Percentiles rank a stretch among this genome's conserved stretches.
phyloP scores from a whole-genome alignment of 2,797 vertebrate genomes.

The Tokudaia muenninki region DNA sequence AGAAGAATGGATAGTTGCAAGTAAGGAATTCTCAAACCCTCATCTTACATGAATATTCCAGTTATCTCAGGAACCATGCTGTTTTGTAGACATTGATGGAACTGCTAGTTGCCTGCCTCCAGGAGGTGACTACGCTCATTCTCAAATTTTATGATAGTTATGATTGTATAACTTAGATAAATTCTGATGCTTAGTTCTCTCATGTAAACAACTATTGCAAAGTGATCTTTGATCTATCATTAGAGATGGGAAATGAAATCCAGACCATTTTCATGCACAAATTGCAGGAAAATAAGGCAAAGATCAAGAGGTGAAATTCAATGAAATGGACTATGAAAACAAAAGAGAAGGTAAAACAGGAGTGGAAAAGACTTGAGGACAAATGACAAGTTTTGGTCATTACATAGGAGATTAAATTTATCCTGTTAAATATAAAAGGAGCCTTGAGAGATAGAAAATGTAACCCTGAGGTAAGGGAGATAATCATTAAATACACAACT shows the following conservation, averaged over 20 bases:
- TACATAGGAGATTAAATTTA: constrained; percentile 14
- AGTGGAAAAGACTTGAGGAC: background rate
- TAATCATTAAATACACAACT: background rate
- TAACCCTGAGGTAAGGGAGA: background rate
- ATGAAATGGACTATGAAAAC: background rate
- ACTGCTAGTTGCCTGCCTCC: background rate
- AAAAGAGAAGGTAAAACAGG: background rate
- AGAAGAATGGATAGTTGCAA: background rate
- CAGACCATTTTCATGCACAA: background rate
- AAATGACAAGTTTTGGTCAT: background rate
- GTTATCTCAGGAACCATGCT: background rate
- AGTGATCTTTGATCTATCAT: background rate
- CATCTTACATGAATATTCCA: background rate
- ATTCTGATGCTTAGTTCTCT: background rate
- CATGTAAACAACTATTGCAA: background rate
- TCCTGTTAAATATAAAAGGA: background rate
- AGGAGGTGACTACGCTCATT: background rate
- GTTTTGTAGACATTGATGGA: background rate
- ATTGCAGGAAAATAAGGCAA: background rate
- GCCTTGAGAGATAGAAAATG: background rate
- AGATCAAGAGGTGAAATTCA: background rate
- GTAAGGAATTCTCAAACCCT: background rate
- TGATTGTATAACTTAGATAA: background rate
- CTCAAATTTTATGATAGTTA: background rate
- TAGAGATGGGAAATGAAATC: background rate